These are phyloP conservation scores for Incurvaria masculella DNA, from an alignment of 2,888 invertebrate genomes.

Conservation along the genomic window DNA sequence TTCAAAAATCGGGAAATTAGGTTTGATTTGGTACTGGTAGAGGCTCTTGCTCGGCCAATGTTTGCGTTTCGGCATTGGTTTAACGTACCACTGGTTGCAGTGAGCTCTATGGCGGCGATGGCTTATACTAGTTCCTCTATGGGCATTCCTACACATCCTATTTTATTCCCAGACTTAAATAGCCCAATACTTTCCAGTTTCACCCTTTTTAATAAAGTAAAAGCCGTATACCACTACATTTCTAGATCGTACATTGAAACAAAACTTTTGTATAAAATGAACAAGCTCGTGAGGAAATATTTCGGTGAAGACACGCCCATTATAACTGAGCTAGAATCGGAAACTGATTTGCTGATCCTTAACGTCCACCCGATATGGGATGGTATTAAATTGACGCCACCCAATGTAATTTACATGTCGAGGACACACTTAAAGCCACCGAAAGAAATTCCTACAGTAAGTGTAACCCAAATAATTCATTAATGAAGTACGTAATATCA, in stretches of 20 bases:
- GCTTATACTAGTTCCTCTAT: slow-evolving; percentile 21
- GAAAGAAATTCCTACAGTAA: slow-evolving; percentile 22
- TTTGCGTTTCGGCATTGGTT: slow-evolving; percentile 21
- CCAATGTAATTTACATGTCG: slow-evolving; percentile 24
- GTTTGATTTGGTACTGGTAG: slow-evolving; percentile 34
- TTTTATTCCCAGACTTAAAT: slow-evolving; percentile 22
- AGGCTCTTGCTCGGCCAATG: slow-evolving; percentile 26
- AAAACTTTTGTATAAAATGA: neutral
- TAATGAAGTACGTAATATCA: too few species aligned
- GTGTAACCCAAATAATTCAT: too few species aligned
- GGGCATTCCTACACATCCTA: slow-evolving; percentile 30
- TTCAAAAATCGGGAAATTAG: slow-evolving; percentile 15
- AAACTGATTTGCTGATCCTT: slow-evolving; percentile 24
- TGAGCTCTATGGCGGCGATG: slow-evolving; percentile 24
- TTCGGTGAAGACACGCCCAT: slow-evolving; percentile 2
- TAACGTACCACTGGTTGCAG: slow-evolving; percentile 29
- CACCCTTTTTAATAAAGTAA: neutral
- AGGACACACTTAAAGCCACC: slow-evolving; percentile 17
- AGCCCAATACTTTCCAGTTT: slow-evolving; percentile 6
- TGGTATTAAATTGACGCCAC: slow-evolving; percentile 23
- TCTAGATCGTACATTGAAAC: neutral
- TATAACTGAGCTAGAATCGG: slow-evolving; percentile 9
- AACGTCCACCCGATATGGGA: slow-evolving; percentile 27
- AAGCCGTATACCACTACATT: neutral
- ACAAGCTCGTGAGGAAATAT: neutral